phyloP scores from a whole-genome alignment of 2,888 invertebrate species.

The Ramazzottius varieornatus region DNA sequence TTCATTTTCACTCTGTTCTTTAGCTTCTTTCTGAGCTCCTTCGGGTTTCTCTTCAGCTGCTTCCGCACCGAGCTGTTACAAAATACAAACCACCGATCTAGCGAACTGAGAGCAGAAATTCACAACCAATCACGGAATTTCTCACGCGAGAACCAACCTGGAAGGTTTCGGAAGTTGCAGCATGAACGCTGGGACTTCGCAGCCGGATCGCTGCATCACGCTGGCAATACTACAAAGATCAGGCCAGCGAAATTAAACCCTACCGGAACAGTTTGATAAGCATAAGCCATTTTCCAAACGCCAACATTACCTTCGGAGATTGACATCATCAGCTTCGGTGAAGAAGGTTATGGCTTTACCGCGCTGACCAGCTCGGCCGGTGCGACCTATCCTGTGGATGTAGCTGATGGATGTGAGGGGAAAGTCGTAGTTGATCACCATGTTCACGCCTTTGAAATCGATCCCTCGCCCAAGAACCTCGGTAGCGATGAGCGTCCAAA shows the following conservation, averaged over 20 bases:
- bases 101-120: too few species aligned
- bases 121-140: too few species aligned
- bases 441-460: constrained; percentile 80
- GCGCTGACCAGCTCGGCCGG: constrained; percentile 65
- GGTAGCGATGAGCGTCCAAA: constrained; percentile 70
- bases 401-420: constrained; percentile 67
- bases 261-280: too few species aligned
- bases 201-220: constrained; percentile 66
- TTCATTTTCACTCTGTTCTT: too few species aligned
- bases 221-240: constrained; percentile 49
- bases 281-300: too few species aligned
- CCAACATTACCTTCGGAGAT: constrained; percentile 43
- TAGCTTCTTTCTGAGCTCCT: too few species aligned
- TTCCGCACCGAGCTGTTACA: too few species aligned
- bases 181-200: constrained; percentile 72
- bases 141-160: background rate
- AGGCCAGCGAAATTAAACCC: too few species aligned
- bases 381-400: constrained; percentile 64
- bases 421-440: constrained; percentile 91
- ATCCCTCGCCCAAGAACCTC: constrained; percentile 87
- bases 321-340: constrained; percentile 58
- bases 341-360: constrained; percentile 82
- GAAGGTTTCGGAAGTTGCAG: constrained; percentile 20
- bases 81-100: too few species aligned
- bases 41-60: too few species aligned